Base-by-base conservation (phyloP, 2,888 invertebrate species). In the Stictocephala bisonia region DNA sequence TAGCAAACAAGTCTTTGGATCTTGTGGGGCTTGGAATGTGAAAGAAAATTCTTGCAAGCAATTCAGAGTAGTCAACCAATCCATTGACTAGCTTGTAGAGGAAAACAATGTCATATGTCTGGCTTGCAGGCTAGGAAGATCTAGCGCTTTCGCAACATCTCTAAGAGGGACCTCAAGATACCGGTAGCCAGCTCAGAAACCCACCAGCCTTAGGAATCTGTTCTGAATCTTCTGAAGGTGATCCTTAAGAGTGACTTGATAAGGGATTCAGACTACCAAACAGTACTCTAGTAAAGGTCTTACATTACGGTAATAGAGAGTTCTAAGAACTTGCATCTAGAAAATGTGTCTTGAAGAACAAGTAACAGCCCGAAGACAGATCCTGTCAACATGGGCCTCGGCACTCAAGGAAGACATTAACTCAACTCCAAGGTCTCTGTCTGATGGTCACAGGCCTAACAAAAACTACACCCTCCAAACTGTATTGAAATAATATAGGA, bases 311-410 rank as follows among this genome's bases (percentile, higher is more conserved):
- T 6, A 20, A 24, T 20, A 50, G 18, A 50, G 50, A 3, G 15
- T 13, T 18, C 13, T 50, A 50, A 50, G 50, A 22, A 24, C 13
- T 13, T 13, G 50, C 15, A 50, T 9, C 50, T 50, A 24, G 50
- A 24, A 50, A 15, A 50, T 20, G 3, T 20, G 20, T 50, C 50
- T 50, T 50, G 50, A 50, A 3, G 50, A 20, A 6, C 50, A 24
- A 20, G 13, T 24, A 50, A 50, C 24, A 50, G 50, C 50, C 3
- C 24, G 50, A n/a, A 20, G 13, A 20, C 50, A 50, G 24, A 50
- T 50, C 22, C 50, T 50, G 22, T 50, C 50, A 50, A 50, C 50
- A 50, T 50, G 50, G 4, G 18, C 50, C 15, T 50, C 50, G n/a
- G n/a, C n/a, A n/a, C n/a, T n/a, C n/a, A n/a, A n/a, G n/a, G n/a